These are phyloP conservation scores for Trichonephila clavipes DNA, from an alignment of 1,140 invertebrate genomes.

Conservation along the genomic window DNA sequence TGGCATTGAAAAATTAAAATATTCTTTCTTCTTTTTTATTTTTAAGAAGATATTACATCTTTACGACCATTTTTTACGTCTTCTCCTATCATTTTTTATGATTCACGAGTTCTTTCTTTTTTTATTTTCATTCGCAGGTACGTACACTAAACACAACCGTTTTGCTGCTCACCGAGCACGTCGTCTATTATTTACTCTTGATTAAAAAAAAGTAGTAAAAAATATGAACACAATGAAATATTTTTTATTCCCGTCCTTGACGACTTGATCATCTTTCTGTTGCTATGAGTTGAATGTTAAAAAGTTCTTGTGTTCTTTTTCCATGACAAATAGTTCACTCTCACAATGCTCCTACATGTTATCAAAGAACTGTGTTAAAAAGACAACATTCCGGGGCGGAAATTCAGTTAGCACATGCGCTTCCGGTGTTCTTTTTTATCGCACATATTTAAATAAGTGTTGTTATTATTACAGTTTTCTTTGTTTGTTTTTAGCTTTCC, in stretches of 20 bases:
- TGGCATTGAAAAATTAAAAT: not conserved
- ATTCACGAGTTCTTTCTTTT: not conserved
- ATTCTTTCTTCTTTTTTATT: not conserved
- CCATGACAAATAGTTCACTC: not conserved
- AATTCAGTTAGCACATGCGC: not conserved
- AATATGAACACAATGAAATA: constrained; percentile 12
- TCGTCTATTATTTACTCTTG: not conserved
- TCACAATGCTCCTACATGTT: not conserved
- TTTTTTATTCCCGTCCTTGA: not conserved
- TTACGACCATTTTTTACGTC: not conserved
- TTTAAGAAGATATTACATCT: not conserved
- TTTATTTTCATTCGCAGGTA: not conserved
- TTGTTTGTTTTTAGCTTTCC: not conserved
- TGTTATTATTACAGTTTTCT: not conserved
- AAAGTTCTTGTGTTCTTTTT: not conserved
- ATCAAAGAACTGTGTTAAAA: constrained; percentile 20
- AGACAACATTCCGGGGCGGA: not conserved
- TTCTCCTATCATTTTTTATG: constrained; percentile 17
- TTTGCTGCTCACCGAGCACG: not conserved
- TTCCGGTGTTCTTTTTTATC: not conserved
- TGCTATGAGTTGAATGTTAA: constrained; percentile 5
- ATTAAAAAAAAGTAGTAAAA: constrained; percentile 29
- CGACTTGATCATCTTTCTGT: not conserved
- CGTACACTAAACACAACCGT: not conserved
- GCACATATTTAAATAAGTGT: not conserved